Base-by-base conservation (phyloP, 1,140 invertebrate genomes). In the Campoletis sonorensis region DNA sequence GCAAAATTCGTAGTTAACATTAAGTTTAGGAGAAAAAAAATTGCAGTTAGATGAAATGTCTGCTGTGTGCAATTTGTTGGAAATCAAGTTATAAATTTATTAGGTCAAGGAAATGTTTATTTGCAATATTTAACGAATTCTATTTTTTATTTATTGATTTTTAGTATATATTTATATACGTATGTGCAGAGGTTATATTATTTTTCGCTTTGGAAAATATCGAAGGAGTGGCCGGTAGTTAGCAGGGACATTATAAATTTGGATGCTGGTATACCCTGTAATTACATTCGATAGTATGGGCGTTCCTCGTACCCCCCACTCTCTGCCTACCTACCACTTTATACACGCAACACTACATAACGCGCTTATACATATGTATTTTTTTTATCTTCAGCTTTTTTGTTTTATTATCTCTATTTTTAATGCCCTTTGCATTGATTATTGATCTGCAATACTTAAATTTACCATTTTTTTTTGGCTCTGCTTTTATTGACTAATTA, bases 231-330 rank as follows among this genome's bases (percentile, higher is more conserved):
- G 80, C 79, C 76, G 79, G 83, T 80, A 82, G 80, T 87, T 87
- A 87, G 82, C 83, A 85, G 84, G 80, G 85, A 86, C 82, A 86
- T 85, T 86, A 86, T 86, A 86, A 87, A 87, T 87, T 87, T 83
- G 80, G 80, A 86, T 85, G 68, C 78, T 27, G 64, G 37, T 80
- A 67, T 67, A 76, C 79, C 70, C 81, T 82, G 84, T 86, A 87
- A 87, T 87, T 87, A 87, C 80, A n/a, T 27, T 30, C 82, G 83
- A 83, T 84, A 73, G 58, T n/a, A 70, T 77, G 80, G 85, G 84
- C 81, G 85, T 83, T 81, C 75, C 81, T 8, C 54, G 40, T 61
- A 71, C 71, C 79, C 76, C 81, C 77, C 64, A 37, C 71, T 67
- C 72, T 67, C 51, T 64, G 33, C 18, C 18, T 26, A 67, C 61